These are phyloP conservation scores for Drosophila longiperda DNA, from an alignment of 2,888 invertebrate species.

Conservation along the genomic window DNA sequence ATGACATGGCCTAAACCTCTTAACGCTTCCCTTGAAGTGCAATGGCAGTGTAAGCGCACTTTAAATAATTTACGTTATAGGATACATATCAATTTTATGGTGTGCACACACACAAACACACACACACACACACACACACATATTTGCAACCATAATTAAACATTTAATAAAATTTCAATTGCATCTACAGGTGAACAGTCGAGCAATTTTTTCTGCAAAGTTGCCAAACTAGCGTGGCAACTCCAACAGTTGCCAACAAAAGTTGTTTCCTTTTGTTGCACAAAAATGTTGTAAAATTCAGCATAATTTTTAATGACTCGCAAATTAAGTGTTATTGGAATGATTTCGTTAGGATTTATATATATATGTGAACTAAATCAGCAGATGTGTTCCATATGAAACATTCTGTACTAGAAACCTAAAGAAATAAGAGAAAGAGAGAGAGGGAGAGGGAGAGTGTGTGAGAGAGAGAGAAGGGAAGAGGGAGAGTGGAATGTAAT, in stretches of 20 bases:
- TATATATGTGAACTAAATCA: neutral
- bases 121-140: neutral
- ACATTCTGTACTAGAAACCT: neutral
- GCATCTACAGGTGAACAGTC: neutral
- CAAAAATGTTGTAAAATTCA: neutral
- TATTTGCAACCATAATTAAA: neutral
- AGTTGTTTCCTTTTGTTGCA: neutral
- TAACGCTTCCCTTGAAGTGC: neutral
- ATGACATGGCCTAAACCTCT: neutral
- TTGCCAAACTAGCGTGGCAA: conserved; percentile 3
- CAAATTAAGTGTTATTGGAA: neutral
- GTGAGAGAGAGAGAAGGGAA: neutral
- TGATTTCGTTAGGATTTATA: neutral
- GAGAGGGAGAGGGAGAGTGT: neutral
- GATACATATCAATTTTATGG: neutral
- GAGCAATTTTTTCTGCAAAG: neutral
- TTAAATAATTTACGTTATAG: neutral
- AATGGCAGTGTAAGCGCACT: neutral
- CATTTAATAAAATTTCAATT: conserved; percentile 12
- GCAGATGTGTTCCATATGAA: neutral
- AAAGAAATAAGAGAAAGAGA: neutral
- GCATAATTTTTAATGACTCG: neutral
- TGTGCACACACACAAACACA: neutral
- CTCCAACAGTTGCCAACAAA: neutral
- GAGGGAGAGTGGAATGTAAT: neutral